Evolutionary conservation across 2,797 vertebrate genomes (phyloP).

Genomic region (Glossophaga mutica): DNA sequence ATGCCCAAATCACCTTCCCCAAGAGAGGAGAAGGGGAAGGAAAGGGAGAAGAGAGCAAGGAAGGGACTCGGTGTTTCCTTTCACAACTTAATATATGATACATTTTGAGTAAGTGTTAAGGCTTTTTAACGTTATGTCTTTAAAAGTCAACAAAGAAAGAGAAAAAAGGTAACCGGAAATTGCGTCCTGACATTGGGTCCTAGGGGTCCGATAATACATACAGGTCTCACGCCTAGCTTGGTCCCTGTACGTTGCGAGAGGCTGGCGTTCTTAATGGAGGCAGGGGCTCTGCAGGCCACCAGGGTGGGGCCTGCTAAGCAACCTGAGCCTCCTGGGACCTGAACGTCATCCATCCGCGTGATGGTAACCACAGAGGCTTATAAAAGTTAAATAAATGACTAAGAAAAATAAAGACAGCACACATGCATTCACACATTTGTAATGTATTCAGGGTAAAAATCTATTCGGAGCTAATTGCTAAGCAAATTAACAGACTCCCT

Average conservation of each 20-base stretch:
- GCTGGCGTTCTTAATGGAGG: background rate
- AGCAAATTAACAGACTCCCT: slow-evolving; percentile 60
- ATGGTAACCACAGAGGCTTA: background rate
- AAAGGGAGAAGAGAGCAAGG: background rate
- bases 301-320: background rate
- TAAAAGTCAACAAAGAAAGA: background rate
- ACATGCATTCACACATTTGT: background rate
- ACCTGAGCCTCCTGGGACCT: background rate
- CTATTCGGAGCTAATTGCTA: slow-evolving; percentile 49
- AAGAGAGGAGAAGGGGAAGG: background rate
- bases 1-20: background rate
- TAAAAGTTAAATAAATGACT: slow-evolving; percentile 32
- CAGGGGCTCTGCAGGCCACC: background rate
- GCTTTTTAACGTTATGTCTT: background rate
- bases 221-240: background rate
- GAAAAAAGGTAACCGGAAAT: background rate
- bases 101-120: background rate
- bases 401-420: slow-evolving; percentile 10
- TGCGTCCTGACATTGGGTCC: background rate
- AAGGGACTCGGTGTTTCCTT: background rate
- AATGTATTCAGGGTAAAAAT: slow-evolving; percentile 43
- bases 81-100: background rate
- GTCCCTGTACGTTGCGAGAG: background rate
- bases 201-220: background rate
- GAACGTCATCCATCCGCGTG: background rate